Percentiles rank a stretch among this genome's conserved stretches.
These are phyloP conservation scores for Phalloptychus januarius DNA, from an alignment of 2,797 vertebrate genomes.

Conservation along the genomic window DNA sequence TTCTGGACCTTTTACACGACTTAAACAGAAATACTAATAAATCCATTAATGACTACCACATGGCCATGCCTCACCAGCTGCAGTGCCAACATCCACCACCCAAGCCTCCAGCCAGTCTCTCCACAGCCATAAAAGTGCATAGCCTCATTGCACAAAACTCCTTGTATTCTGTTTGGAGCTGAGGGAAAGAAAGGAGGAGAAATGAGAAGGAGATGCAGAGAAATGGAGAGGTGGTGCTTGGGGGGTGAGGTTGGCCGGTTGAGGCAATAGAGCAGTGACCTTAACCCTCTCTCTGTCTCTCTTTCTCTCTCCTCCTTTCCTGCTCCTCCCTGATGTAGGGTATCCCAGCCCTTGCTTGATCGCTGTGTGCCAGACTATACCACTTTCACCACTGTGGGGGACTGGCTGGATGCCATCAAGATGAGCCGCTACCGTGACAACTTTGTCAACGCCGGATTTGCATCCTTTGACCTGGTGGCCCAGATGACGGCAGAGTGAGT, in stretches of 20 bases:
- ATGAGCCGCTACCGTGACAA: conserved; percentile 99
- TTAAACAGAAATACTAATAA: conserved; percentile 1
- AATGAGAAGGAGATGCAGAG: conserved; percentile 69
- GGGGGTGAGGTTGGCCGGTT: conserved; percentile 77
- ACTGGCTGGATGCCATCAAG: conserved; percentile 99
- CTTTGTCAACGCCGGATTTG: conserved; percentile 96
- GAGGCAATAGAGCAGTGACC: conserved; percentile 74
- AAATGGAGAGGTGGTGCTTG: conserved; percentile 75
- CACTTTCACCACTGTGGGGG: conserved; percentile 97
- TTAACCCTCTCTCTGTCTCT: conserved; percentile 80
- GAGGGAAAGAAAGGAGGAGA: conserved; percentile 41
- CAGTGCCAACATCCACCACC: conserved; percentile 55
- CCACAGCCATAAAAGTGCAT: conserved; percentile 56
- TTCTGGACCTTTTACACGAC: conserved; percentile 13
- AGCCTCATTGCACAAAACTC: conserved; percentile 49
- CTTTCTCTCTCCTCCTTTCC: conserved; percentile 49
- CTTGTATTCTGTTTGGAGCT: conserved; percentile 54
- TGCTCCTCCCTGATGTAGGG: conserved; percentile 77
- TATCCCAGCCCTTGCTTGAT: conserved; percentile 97
- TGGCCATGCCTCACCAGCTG: conserved; percentile 47
- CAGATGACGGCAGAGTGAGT: conserved; percentile 95
- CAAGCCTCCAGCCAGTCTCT: conserved; percentile 76
- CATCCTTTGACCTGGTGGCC: conserved; percentile 97
- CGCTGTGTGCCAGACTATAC: conserved; percentile 98
- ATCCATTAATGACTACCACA: not conserved